Base-by-base conservation (phyloP, 2,113 vertebrate species). In the Hemiprocne comata region DNA sequence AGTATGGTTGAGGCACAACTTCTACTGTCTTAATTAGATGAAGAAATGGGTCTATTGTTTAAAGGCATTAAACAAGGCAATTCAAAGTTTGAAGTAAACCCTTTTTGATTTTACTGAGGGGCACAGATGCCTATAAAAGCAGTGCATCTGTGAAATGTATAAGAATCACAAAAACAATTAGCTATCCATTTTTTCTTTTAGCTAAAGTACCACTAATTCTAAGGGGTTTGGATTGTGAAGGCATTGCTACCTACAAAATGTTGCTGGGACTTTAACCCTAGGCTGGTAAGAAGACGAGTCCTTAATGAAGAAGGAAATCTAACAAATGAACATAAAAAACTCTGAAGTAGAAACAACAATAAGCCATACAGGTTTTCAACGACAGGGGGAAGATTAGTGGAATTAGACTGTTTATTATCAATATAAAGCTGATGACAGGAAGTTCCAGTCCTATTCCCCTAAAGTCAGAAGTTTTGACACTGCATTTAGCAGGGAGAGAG, bases 21-120 rank as follows among this genome's bases (percentile, higher is more conserved):
- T 98, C 98, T 97, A 96, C 84, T 96, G 94, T 96, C 98, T 98
- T 98, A 98, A 98, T 98, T 98, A 98, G 98, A 97, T 81, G 90
- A 91, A 97, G 94, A 98, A 97, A 98, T 57, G 84, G 78, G 57
- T 76, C 93, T 95, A 97, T 97, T 98, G 97, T 98, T 98, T 94
- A 94, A 94, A 80, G 81, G 71, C 85, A 95, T 92, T 86, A 97
- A 97, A 98, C 84, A 97, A 96, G 84, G 85, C 94, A 97, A 97
- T 98, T 97, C 92, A 94, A 91, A 95, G 94, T 51, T 77, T 93
- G 75, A 94, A 79, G 58, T 42, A 90, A 92, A 94, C 48, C 69
- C 55, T 42, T 89, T 87, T 62, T 84, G 42, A 46, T 95, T 98
- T 97, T 97, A 97, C 88, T 92, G 61, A 82, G 84, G 69, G 82